Conservation (phyloP, 2,888 invertebrate species). For the Dascillus cervinus region DNA sequence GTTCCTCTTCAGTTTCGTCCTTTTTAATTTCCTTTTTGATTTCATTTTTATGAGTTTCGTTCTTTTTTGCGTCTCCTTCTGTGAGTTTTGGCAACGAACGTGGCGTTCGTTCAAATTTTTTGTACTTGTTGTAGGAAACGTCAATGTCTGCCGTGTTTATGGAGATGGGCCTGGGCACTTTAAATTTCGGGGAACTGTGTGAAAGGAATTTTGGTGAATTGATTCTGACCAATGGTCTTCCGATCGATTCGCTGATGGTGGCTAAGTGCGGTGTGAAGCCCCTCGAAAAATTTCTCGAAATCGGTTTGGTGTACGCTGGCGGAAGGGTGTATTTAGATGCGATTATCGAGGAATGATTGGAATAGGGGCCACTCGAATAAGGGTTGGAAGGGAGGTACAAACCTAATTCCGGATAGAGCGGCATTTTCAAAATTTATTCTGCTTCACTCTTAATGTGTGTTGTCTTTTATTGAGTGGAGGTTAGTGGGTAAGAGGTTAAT, state of each 20-base stretch:
- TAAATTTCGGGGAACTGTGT: conserved; percentile 42
- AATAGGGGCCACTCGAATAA: conserved; percentile 47
- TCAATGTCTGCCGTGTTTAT: conserved; percentile 83
- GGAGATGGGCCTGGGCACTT: conserved; percentile 56
- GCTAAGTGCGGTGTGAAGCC: conserved; percentile 67
- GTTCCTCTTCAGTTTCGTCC: conserved; percentile 4
- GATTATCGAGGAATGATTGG: conserved; percentile 44
- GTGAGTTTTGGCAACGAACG: too few relatives aligned
- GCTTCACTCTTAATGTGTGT: too few relatives aligned
- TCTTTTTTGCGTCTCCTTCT: too few relatives aligned
- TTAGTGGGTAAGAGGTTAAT: too few relatives aligned
- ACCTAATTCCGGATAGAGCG: too few relatives aligned
- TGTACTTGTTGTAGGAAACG: conserved; percentile 62
- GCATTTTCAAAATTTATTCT: conserved; percentile 10
- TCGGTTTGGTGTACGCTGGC: conserved; percentile 23
- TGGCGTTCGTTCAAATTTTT: conserved; percentile 30
- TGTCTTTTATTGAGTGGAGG: too few relatives aligned
- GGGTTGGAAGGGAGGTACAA: too few relatives aligned
- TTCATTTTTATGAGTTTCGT: too few relatives aligned
- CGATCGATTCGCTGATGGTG: conserved; percentile 57
- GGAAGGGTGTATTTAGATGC: conserved; percentile 33
- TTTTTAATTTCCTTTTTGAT: conserved; percentile 7
- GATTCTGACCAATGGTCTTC: conserved; percentile 43
- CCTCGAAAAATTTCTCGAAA: conserved; percentile 35
- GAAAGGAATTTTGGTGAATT: conserved; percentile 48